Evolutionary conservation across 2,888 invertebrate genomes (phyloP).

Genomic region (Dione juno): DNA sequence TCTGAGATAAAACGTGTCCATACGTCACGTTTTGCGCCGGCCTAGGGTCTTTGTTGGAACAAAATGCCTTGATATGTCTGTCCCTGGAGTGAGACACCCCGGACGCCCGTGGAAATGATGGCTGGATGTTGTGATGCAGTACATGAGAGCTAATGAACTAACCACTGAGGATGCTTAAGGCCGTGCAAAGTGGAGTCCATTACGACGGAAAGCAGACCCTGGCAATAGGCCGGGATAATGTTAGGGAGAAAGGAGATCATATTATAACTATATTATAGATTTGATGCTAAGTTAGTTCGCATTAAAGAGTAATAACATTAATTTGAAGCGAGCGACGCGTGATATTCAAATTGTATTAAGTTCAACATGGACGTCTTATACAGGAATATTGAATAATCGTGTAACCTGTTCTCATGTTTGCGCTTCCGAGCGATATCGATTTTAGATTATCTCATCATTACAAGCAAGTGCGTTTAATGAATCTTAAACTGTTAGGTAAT

Average conservation of each 20-base stretch:
- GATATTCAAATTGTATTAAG: constrained; percentile 16
- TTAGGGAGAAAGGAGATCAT: background rate
- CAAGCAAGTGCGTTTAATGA: background rate
- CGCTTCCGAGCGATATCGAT: background rate
- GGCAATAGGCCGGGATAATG: no score
- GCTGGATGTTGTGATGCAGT: no score
- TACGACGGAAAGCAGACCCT: no score
- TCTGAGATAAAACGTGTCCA: no score
- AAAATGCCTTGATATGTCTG: no score
- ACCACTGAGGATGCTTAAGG: no score
- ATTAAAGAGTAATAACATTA: background rate
- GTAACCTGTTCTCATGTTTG: background rate
- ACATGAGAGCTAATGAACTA: no score
- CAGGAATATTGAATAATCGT: background rate
- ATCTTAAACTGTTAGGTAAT: background rate
- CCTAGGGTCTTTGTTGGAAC: no score
- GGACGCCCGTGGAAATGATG: no score
- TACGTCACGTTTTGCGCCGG: no score
- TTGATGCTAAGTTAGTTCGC: background rate
- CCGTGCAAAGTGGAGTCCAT: no score
- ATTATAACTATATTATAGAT: background rate
- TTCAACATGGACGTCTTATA: background rate
- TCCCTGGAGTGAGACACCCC: no score
- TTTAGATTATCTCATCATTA: background rate
- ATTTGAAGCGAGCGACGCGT: constrained; percentile 1